Evolutionary conservation across 2,888 invertebrate species (phyloP), one percentile per base, ranked within the genome.

Genomic region (Pedicia rivosa): DNA sequence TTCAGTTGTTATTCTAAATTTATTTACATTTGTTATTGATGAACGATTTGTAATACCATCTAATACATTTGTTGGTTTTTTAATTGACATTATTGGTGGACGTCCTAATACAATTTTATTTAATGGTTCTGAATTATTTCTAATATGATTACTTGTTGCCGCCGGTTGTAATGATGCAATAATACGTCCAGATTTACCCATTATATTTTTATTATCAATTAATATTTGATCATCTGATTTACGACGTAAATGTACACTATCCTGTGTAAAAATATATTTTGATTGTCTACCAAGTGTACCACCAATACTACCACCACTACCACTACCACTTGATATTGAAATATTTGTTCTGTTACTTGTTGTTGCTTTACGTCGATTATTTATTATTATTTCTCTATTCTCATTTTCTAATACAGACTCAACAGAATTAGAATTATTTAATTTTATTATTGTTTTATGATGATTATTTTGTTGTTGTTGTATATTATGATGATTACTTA

Each of bases 21-120:
- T 25, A 5, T 9, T 26, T 30, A 14, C 29, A 13, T 57, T 57
- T 6, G 55, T 52, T 46, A 59, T 57, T n/a, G 59, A 56, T 28
- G 56, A 55, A 30, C 36, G 35, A 32, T 38, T 36, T 14, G 36
- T 28, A 12, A 36, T 22, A 4, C 14, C 30, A 7, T 41, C 41
- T 8, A 38, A 14, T 19, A 38, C 15, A 28, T 20, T 35, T 27
- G 39, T 41, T 30, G 10, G 17, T 26, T 16, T 3, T 34, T 17
- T 4, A 28, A 9, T 14, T 35, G 38, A 24, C 14, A 20, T 32
- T 13, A 20, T 32, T 32, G 7, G 26, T 24, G 20, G 28, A n/a
- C 34, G 29, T 6, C 19, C 17, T 8, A 19, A 35, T 8, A 38
- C 26, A 34, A 35, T 34, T 25, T 30, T 17, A 19, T n/a, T 9